Evolutionary conservation across 2,888 invertebrate species (phyloP), one percentile per base, ranked within the genome.

Genomic region (Limenitis camilla): DNA sequence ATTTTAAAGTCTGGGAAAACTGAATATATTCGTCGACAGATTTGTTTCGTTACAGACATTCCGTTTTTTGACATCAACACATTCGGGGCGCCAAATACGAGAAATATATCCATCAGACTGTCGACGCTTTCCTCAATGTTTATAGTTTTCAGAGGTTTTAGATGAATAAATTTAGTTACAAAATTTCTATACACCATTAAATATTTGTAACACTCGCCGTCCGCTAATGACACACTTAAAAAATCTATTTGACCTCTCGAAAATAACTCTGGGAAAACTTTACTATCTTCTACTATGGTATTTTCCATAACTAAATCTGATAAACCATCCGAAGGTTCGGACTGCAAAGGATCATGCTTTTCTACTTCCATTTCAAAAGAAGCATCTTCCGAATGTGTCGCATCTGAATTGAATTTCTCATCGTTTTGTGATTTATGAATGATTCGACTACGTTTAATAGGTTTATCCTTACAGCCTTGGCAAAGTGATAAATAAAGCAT

Each of bases 11-110:
- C 65, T 3, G 74, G 69, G 53, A 55, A 71, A 10, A 67, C 41
- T 5, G 52, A 61, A 19, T 67, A 62, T 53, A 78, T 66, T 9
- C 68, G 61, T 46, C 68, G 68, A 50, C 77, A 76, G 50, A 79
- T 74, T 31, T 71, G 68, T 30, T 68, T 72, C n/a, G 67, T 58
- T 5, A 78, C 61, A 1, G 63, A 55, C 8, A 68, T 53, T 4
- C 77, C 77, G 32, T 79, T 78, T 55, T 76, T 76, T 0, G 75
- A 76, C 57, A 76, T 78, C 35, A 79, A 65, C 60, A 79, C 69
- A 58, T 78, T 78, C 10, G 78, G 78, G 3, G 76, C 72, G 10
- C 79, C 79, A 41, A 78, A 78, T 2, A 69, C 61, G 8, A 78
- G 62, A 56, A 76, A 79, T 56, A 78, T 74, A 27, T 72, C 76